Evolutionary conservation across 2,113 vertebrate genomes (phyloP).

Genomic region (Dolichallabes microphthalmus): DNA sequence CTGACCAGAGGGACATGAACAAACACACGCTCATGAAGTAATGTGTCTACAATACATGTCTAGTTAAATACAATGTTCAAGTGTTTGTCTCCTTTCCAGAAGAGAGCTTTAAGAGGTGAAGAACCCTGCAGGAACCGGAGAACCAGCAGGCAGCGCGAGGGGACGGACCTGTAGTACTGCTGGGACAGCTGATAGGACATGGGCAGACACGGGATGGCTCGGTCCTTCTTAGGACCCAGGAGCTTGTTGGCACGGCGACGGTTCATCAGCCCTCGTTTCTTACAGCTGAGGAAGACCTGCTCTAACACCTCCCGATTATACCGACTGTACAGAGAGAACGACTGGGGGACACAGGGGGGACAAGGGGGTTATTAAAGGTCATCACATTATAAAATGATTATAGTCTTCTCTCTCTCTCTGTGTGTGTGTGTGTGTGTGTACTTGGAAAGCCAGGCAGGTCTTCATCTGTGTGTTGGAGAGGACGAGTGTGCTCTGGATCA

Average conservation of each 20-base stretch:
- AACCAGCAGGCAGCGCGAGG: too few species aligned
- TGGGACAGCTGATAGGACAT: slow-evolving; percentile 98
- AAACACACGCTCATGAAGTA: neutral
- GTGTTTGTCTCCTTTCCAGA: neutral
- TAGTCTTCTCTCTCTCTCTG: neutral
- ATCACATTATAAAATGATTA: neutral
- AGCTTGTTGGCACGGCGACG: slow-evolving; percentile 80
- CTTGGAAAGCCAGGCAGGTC: slow-evolving; percentile 87
- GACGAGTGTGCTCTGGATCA: slow-evolving; percentile 91
- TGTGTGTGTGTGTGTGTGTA: slow-evolving; percentile 52
- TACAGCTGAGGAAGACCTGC: slow-evolving; percentile 82
- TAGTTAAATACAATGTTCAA: neutral
- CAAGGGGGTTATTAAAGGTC: too few species aligned
- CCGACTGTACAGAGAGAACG: slow-evolving; percentile 84
- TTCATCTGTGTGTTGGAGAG: slow-evolving; percentile 91
- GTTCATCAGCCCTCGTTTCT: slow-evolving; percentile 79
- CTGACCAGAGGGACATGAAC: slow-evolving; percentile 60
- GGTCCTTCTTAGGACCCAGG: slow-evolving; percentile 84
- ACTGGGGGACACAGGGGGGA: slow-evolving; percentile 64
- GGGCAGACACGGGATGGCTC: slow-evolving; percentile 86
- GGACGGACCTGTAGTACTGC: slow-evolving; percentile 82
- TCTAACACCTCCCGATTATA: slow-evolving; percentile 83
- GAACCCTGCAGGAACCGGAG: neutral
- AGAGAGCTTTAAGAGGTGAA: neutral
- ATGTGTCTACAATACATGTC: neutral